Evolutionary conservation across 2,888 invertebrate species (phyloP), one percentile per base, ranked within the genome.

Genomic region (Apamea anceps): DNA sequence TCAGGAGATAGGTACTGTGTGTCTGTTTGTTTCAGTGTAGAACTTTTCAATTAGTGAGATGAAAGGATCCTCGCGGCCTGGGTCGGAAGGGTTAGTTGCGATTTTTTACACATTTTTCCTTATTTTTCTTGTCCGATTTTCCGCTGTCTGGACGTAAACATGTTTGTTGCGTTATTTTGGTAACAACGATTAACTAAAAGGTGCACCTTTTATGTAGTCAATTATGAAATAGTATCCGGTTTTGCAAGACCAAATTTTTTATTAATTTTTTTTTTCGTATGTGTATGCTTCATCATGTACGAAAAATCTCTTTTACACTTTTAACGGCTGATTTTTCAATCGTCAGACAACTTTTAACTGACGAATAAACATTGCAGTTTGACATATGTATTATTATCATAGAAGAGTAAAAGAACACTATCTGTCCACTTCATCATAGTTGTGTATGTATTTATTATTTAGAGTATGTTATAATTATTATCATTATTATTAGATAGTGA

Each of bases 31-130:
- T 68, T 83, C 57, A 63, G 73, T 73, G 85, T 57, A 74, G 84
- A 72, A 78, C 85, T 74, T 86, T 86, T 84, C 85, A 86, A 86
- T 86, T 87, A 86, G 74, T 66, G 78, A 76, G 72, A 86, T 86
- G 87, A 86, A 87, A 86, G 85, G 78, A 78, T 72, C 67, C 51
- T 25, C 73, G 66, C 42, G 60, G 77, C 48, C 68, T 60, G 62
- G 12, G 28, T 68, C 74, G 54, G 42, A 65, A 78, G 81, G 78
- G 76, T 74, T 79, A 79, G 60, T 71, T 71, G 45, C 54, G 70
- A 66, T 21, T 66, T 66, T 82, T 67, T 82, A 68, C n/a, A 42
- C 13, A 8, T 62, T 78, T 83, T 71, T 71, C 45, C 54, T 81
- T 51, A 54, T 68, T 75, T 60, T 71, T 67, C 71, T 84, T 71